Base-by-base conservation (phyloP, 2,888 invertebrate genomes). In the Limnephilus auricula region DNA sequence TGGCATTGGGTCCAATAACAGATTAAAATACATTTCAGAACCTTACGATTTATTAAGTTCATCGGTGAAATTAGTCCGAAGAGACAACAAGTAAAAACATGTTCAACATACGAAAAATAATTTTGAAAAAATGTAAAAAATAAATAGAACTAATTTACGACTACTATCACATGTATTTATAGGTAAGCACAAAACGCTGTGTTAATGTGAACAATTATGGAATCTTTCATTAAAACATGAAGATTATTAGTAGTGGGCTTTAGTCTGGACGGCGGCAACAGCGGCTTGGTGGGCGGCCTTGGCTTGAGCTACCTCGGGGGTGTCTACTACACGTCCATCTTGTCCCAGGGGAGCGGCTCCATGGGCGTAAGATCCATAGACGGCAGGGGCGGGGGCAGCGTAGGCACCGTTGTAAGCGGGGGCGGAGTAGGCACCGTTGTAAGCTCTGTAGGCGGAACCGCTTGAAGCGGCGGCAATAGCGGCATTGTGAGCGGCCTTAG, bases 311-410 rank as follows among this genome's bases (percentile, higher is more conserved):
- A 87, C 88, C 31, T 89, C 89, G 34, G 96, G 96, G 89, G 96
- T 96, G 94, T 96, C 97, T 93, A 96, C 95, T 94, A 97, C 96
- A 94, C 89, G 89, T 30, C 80, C 80, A 79, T 80, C 82, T 30
- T 89, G 91, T 83, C 78, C 85, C 79, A 91, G 79, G 12, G 78
- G 89, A 32, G 89, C 85, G 37, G 37, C 83, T 83, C 40, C 83
- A 84, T 89, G 78, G 6, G 31, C 15, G 80, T 80, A 80, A 32
- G 80, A 80, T 65, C 65, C 65, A 32, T 31, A 18, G 80, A 80
- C 13, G 18, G 65, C 79, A 65, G 85, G 50, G 45, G 79, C 45
- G 31, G 40, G n/a, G n/a, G n/a, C n/a, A n/a, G n/a, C n/a, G 32
- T 50, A 37, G 78, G 89, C 84, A 34, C 89, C 78, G 50, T 82